Base-by-base conservation (phyloP, 1,140 invertebrate species). In the Macrobrachium nipponense region DNA sequence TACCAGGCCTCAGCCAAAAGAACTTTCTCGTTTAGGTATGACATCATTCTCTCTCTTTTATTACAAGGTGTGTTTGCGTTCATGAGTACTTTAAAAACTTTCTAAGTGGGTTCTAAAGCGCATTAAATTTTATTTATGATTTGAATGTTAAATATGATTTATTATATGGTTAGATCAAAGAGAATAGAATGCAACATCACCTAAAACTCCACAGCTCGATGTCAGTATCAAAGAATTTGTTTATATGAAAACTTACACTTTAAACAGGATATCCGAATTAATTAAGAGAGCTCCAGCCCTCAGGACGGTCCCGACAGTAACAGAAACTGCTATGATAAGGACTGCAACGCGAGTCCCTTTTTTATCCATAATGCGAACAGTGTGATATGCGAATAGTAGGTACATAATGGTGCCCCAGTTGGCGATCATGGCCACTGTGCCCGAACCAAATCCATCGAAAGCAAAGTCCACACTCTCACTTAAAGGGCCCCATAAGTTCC, bases 341-440 rank as follows among this genome's bases (percentile, higher is more conserved):
- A 68, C 43, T 17, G 17, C 61, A 8, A 58, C 82, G 0, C 82
- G 36, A 20, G 78, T 73, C 14, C 82, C 82, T n/a, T 18, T 77
- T 18, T 62, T 27, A 61, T 78, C 60, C 12, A 17, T 43, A 8
- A 23, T 61, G 72, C 82, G 76, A 51, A 43, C 51, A 4, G 44
- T 15, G 36, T 72, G 82, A 15, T 66, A 15, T 12, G 80, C 18
- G 64, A 20, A 23, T 10, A 79, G 5, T 17, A 80, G 15, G 27
- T 68, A 86, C 5, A 36, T 80, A 18, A 86, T 86, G 27, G 77
- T 75, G 20, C 77, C 84, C 77, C 77, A 80, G 68, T 86, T 86
- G 17, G 70, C 51, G 66, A 80, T 80, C 68, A 86, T 72, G 36
- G 84, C 77, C 70, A 86, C 84, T n/a, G 77, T 86, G 14, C 64